Conservation (phyloP, 2,797 vertebrate species). For the Anguilla marmorata region DNA sequence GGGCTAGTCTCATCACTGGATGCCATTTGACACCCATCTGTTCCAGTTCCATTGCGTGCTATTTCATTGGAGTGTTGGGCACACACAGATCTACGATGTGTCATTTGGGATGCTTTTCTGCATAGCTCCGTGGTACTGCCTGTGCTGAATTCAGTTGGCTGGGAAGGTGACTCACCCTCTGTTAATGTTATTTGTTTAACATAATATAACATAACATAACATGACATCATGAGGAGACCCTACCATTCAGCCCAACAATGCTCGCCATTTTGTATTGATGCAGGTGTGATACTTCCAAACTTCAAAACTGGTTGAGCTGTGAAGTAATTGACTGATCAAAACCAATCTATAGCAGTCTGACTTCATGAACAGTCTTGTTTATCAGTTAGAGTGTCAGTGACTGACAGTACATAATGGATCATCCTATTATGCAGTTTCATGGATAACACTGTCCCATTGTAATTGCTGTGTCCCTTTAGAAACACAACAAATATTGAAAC, state of each 20-base stretch:
- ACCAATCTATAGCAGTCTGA: background rate
- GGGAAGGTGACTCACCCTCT: background rate
- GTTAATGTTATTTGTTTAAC: background rate
- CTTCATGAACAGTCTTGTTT: background rate
- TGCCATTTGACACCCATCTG: conserved; percentile 9
- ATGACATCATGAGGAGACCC: too few relatives aligned
- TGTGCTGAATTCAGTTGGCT: background rate
- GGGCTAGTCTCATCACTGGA: conserved; percentile 1
- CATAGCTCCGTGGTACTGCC: background rate
- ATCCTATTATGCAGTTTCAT: background rate
- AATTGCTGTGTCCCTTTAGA: background rate
- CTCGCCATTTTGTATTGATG: background rate
- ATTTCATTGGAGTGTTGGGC: conserved; percentile 21
- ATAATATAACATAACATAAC: too few relatives aligned
- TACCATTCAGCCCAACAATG: too few relatives aligned
- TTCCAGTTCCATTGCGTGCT: conserved; percentile 34
- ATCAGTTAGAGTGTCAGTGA: background rate
- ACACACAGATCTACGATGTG: conserved; percentile 26
- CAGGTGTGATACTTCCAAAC: background rate
- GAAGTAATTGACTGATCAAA: background rate
- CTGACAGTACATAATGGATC: background rate
- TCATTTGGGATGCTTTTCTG: background rate
- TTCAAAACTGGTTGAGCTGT: background rate
- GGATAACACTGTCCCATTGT: background rate
- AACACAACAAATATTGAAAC: background rate